Base-by-base conservation (phyloP, 2,888 invertebrate species). In the Tachina fera region DNA sequence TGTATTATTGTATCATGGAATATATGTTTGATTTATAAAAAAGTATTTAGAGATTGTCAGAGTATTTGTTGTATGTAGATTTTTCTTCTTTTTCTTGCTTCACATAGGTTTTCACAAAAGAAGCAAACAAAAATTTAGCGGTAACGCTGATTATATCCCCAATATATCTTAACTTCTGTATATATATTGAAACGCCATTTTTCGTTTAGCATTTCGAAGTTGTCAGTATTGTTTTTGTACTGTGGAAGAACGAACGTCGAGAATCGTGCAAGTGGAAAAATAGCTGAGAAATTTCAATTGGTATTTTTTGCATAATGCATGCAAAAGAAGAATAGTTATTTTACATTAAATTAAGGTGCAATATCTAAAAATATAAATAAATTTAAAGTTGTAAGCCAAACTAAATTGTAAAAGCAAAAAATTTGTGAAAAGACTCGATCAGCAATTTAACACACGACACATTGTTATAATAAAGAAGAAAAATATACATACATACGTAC, bases 241-340 rank as follows among this genome's bases (percentile, higher is more conserved):
- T 87, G 87, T 86, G 80, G 75, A 88, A 86, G 83, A 87, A 84
- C 86, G 84, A 87, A 90, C 89, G 88, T 89, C 88, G 89, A 90
- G 90, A 91, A 88, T 88, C 85, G 88, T 88, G 87, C 89, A 90
- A 89, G 75, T 77, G 74, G 63, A 89, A 70, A 58, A 53, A 88
- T 14, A 49, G 16, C 51, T 90, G 88, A 89, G 90, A 90, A 89
- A 90, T 88, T 88, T 88, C 75, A 85, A 86, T 86, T 89, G 89
- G 88, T 88, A 88, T 88, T 31, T 91, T 91, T 90, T 89, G 88
- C 90, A 91, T 90, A 89, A 90, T 91, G 91, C 88, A 88, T 88
- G 90, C 88, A 88, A 89, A 87, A 88, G 88, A 89, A 91, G 68
- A 56, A 19, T 43, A 61, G 10, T 76, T 56, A 76, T 72, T 80